Evolutionary conservation across 2,797 vertebrate species (phyloP).

Genomic region (Prunella strophiata): DNA sequence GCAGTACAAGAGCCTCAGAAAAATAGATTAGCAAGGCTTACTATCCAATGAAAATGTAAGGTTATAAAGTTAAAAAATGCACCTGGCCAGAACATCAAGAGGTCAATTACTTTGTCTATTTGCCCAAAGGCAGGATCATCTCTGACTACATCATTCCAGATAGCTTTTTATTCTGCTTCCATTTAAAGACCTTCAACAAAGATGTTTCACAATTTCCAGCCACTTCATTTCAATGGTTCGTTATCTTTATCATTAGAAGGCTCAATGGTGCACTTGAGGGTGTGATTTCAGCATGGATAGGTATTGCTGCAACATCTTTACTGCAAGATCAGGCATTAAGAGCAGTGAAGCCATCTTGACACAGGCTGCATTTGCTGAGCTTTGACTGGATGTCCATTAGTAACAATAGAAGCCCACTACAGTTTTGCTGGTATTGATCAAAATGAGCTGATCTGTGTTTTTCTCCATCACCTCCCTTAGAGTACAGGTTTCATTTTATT

Average conservation of each 20-base stretch:
- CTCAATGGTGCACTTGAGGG: neutral
- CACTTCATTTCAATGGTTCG: neutral
- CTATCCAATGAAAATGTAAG: neutral
- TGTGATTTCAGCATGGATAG: neutral
- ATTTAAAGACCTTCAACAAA: slow-evolving; percentile 5
- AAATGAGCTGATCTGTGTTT: neutral
- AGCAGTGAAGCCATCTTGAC: neutral
- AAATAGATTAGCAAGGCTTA: slow-evolving; percentile 6
- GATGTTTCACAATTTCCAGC: neutral
- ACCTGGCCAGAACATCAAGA: neutral
- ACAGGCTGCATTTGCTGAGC: neutral
- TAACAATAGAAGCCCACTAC: neutral
- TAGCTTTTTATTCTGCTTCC: neutral
- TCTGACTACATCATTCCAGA: neutral
- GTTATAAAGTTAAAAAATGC: neutral
- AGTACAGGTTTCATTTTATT: neutral
- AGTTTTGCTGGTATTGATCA: neutral
- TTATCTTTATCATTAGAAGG: neutral
- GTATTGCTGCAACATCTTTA: neutral
- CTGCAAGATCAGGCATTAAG: neutral
- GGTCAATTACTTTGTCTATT: slow-evolving; percentile 12
- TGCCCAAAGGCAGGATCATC: slow-evolving; percentile 1
- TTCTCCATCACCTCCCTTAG: neutral
- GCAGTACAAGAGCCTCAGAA: neutral
- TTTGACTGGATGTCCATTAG: neutral